Percentiles rank a stretch among this genome's conserved stretches.
These are phyloP conservation scores for Phalacrocorax carbo DNA, from an alignment of 2,113 vertebrate genomes.

Conservation along the genomic window DNA sequence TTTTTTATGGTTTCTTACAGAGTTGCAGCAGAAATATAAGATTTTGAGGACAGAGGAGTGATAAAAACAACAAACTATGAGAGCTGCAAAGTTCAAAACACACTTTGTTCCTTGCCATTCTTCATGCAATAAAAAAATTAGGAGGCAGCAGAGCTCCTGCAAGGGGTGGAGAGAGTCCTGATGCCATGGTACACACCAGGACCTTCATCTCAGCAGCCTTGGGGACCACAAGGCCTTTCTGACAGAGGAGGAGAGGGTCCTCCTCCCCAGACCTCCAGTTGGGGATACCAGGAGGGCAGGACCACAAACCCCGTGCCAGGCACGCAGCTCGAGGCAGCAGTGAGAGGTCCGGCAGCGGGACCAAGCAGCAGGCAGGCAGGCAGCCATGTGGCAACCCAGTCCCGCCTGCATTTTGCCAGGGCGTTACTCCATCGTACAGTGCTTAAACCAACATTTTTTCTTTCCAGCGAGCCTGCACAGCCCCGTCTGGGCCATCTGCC, in stretches of 20 bases:
- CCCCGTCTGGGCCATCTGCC: background rate
- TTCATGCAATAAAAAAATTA: background rate
- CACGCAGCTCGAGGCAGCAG: background rate
- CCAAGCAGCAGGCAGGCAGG: background rate
- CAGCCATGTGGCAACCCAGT: background rate
- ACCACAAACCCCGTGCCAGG: background rate
- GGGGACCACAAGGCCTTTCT: background rate
- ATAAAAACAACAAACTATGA: background rate
- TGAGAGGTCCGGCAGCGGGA: background rate
- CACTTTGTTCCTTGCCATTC: background rate
- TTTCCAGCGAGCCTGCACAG: background rate
- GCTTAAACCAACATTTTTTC: rapidly evolving
- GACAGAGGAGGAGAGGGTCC: background rate
- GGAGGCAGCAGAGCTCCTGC: background rate
- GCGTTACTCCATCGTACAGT: background rate
- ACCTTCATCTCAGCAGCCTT: background rate
- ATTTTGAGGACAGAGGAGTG: background rate
- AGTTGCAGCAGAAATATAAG: background rate
- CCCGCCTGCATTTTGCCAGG: background rate
- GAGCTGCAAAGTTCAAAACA: background rate
- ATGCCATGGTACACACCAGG: background rate
- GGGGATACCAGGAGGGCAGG: background rate
- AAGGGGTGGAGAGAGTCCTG: background rate
- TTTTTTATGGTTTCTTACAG: background rate
- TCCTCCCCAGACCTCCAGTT: background rate